These are phyloP conservation scores for Poecilia latipinna DNA, from an alignment of 2,113 vertebrate species.

Conservation along the genomic window DNA sequence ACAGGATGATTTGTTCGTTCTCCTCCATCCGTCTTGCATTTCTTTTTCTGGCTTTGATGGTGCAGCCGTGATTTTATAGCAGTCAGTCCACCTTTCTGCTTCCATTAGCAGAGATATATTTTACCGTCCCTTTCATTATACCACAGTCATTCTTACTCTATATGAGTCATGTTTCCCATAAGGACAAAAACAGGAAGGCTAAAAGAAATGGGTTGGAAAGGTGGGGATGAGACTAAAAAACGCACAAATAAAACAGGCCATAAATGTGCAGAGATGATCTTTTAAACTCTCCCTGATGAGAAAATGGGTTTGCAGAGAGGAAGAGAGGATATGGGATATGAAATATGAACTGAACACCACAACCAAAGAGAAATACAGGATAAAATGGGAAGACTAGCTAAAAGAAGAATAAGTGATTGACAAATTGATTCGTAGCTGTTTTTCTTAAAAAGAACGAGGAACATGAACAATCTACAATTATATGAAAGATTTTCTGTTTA, in stretches of 20 bases:
- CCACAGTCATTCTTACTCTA: conserved; percentile 16
- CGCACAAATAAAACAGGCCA: conserved; percentile 18
- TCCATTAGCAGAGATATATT: conserved; percentile 23
- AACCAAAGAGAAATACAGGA: background rate
- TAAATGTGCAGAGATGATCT: conserved; percentile 13
- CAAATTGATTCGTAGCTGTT: background rate
- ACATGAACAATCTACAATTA: no score
- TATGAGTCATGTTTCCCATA: conserved; percentile 1
- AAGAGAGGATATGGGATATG: background rate
- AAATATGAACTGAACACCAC: background rate
- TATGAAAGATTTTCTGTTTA: no score
- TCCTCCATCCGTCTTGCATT: conserved; percentile 20
- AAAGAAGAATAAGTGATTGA: background rate
- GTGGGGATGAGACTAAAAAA: conserved; percentile 34
- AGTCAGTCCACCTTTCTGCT: conserved; percentile 13
- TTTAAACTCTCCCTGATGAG: background rate
- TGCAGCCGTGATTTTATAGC: background rate
- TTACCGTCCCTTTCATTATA: conserved; percentile 37
- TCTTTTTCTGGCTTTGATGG: conserved; percentile 25
- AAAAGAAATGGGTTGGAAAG: conserved; percentile 34
- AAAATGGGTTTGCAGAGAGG: background rate
- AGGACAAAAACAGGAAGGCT: background rate
- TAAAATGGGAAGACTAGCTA: background rate
- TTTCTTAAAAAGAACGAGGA: no score
- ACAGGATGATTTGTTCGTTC: conserved; percentile 16